Percentiles rank a stretch among this genome's conserved stretches.
phyloP scores from a whole-genome alignment of 2,113 vertebrate genomes.

The Lepus europaeus region DNA sequence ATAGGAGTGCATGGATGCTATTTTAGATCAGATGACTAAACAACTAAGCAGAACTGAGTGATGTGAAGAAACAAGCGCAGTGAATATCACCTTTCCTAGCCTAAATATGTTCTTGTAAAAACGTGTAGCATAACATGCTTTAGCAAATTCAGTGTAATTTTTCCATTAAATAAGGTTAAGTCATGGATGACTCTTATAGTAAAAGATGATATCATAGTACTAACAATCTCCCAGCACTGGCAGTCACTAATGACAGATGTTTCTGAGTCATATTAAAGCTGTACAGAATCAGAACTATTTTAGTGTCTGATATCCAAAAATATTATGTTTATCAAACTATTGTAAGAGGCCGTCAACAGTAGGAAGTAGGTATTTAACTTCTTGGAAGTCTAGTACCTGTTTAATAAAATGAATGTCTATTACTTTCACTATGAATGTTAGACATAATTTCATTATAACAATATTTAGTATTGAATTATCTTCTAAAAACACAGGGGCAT shows the following conservation, averaged over 20 bases:
- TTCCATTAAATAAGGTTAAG: not conserved
- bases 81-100: not conserved
- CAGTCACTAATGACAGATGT: too few species aligned
- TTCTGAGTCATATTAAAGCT: not conserved
- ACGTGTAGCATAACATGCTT: not conserved
- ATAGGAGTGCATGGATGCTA: not conserved
- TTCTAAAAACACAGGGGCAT: not conserved
- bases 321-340: not conserved
- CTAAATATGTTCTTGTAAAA: not conserved
- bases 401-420: not conserved
- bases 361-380: not conserved
- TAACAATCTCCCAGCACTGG: accelerated
- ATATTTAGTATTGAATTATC: slow-evolving; percentile 28
- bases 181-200: not conserved
- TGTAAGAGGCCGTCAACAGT: not conserved
- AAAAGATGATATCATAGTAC: not conserved
- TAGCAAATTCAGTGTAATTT: not conserved
- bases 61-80: not conserved
- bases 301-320: not conserved
- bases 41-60: not conserved
- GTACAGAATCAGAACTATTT: not conserved
- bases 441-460: slow-evolving; percentile 14
- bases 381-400: not conserved
- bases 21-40: not conserved
- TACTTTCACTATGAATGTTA: slow-evolving; percentile 7